Base-by-base conservation (phyloP, 2,888 invertebrate species). In the Therioaphis trifolii region DNA sequence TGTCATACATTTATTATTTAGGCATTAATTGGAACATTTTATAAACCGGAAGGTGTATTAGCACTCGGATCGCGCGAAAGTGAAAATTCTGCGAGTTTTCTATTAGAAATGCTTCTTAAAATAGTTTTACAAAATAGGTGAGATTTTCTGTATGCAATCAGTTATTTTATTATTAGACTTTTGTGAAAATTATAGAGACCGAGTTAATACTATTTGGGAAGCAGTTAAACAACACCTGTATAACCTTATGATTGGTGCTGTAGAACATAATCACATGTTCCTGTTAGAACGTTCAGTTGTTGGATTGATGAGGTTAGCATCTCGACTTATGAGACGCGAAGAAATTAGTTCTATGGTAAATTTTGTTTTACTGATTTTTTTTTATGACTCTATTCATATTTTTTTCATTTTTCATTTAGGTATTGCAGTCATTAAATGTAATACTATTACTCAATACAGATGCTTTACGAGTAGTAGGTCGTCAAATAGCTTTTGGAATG, bases 41-140 rank as follows among this genome's bases (percentile, higher is more conserved):
- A 94, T 82, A 93, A 94, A 0, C 92, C 93, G 0, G 94, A 94
- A 86, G 91, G 92, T 15, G 91, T 94, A 76, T 93, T 93, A 87
- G 90, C 92, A 0, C 90, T 92, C 24, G 91, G 91, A 2, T 89
- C 91, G 86, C 91, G 92, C 0, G 86, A 86, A 87, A 93, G 96
- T 85, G 98, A 99, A 88, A 96, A 97, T 88, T 92, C 95, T 68
- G 93, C 96, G 0, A 94, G 98, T 9, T 99, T 99, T 90, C 94
- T 96, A 89, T 90, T 99, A 87, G 99, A 99, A 88, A 90, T 98
- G 80, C 91, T 99, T 4, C 92, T 98, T 1, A 95, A 96, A 89
- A 94, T 98, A 63, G 94, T 97, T 11, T 93, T 99, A 87, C 97
- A 99, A 88, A 99, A 99, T 90, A 93, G 95, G 94, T 93, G 88